These are phyloP conservation scores for Chinchilla lanigera DNA, from an alignment of 2,113 vertebrate species.

Conservation along the genomic window DNA sequence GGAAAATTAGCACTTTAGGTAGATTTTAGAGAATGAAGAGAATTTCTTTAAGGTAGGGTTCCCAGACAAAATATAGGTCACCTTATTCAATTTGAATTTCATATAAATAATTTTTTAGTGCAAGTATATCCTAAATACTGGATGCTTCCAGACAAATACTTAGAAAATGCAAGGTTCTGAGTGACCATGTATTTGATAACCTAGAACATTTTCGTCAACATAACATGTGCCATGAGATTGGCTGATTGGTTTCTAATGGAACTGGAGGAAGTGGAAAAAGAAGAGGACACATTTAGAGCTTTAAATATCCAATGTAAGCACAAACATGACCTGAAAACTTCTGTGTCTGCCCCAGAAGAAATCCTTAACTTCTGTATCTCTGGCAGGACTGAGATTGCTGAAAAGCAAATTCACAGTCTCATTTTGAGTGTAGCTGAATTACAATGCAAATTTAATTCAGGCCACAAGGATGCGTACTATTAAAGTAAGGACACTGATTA, in stretches of 20 bases:
- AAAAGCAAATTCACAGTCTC: background rate
- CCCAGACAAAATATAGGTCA: background rate
- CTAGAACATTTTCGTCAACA: background rate
- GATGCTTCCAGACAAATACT: background rate
- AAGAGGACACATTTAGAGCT: background rate
- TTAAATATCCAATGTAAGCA: background rate
- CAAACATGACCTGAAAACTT: background rate
- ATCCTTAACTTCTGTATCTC: background rate
- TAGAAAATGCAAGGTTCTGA: background rate
- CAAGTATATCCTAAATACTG: background rate
- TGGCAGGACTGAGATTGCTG: background rate
- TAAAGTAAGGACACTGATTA: background rate
- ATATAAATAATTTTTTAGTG: background rate
- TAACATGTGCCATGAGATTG: background rate
- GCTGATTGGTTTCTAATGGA: background rate
- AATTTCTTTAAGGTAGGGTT: background rate
- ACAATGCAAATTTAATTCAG: background rate
- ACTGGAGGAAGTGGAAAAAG: background rate
- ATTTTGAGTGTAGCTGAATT: background rate
- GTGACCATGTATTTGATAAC: background rate
- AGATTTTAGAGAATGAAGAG: background rate
- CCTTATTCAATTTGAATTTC: background rate
- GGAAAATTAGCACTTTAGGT: background rate
- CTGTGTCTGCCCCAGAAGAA: background rate
- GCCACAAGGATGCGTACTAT: background rate